Base-by-base conservation (phyloP, 2,888 invertebrate genomes). In the Sisyra nigra region DNA sequence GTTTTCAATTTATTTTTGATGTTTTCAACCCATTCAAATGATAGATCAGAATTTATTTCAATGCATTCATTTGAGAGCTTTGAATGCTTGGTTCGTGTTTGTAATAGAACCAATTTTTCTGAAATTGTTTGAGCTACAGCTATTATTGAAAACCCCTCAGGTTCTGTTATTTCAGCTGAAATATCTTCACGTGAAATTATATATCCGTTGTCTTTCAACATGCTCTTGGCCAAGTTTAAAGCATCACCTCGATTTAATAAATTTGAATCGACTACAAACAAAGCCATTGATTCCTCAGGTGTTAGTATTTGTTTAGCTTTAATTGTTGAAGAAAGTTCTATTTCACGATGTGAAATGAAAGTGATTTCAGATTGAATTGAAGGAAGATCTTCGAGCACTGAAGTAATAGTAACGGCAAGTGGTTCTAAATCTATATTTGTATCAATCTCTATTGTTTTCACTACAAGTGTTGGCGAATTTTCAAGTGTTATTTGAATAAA, bases 401-500 rank as follows among this genome's bases (percentile, higher is more conserved):
- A 69, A 7, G 64, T 59, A 6, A 86, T 66, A 9, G 63, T 49
- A 2, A 70, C 69, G 1, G 77, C 62, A 0, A 78, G 50, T 1
- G 73, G 67, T 44, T 63, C 54, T 35, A 53, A 49, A 66, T 61
- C 6, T 58, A 62, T 40, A 58, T 62, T 41, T 18, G 42, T 37
- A 7, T 52, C 50, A 7, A 41, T 49, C 34, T 55, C 54, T 17
- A 75, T 63, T 31, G 62, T 61, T 56, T 72, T 78, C 1, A 80
- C 67, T 65, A 77, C 79, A 48, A 69, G 60, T 0, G 64, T 66
- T 44, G 71, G 68, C 1, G 69, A 57, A 55, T 87, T 88, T 58
- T 89, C 89, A 0, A 82, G 56, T 1, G 77, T 71, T 0, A 85
- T 55, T 57, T 88, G 88, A 5, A 82, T 63, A 53, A 74, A 66